These are phyloP conservation scores for Panonychus citri DNA, from an alignment of 1,140 invertebrate species.

Conservation along the genomic window DNA sequence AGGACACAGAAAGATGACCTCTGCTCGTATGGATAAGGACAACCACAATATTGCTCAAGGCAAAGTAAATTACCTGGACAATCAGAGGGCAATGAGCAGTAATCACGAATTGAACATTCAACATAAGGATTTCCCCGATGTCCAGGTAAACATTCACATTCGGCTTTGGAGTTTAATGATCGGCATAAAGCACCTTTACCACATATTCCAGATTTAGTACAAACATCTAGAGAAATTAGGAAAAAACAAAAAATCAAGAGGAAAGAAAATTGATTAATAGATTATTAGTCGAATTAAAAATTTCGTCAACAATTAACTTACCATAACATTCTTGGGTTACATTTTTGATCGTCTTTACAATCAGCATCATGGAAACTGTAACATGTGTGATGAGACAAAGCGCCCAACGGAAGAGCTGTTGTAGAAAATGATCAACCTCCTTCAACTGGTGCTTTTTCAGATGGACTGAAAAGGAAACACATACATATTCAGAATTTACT, in stretches of 20 bases:
- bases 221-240: no score
- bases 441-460: not conserved
- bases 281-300: no score
- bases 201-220: no score
- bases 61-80: conserved; percentile 19
- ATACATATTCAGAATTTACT: not conserved
- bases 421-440: conserved; percentile 16
- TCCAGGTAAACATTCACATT: conserved; percentile 51
- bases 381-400: not conserved
- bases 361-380: conserved; percentile 73
- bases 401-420: conserved; percentile 18
- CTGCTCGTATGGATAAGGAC: conserved; percentile 16
- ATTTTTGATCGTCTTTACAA: conserved; percentile 58
- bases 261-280: no score
- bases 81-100: conserved; percentile 18
- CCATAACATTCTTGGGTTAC: conserved; percentile 50
- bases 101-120: conserved; percentile 50
- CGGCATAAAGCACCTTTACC: conserved; percentile 39
- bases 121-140: conserved; percentile 47
- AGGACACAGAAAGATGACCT: conserved; percentile 16
- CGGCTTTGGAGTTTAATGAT: conserved; percentile 38
- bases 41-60: conserved; percentile 16
- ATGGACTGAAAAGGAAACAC: not conserved
- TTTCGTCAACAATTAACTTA: conserved; percentile 10
- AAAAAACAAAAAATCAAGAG: no score